Evolutionary conservation across 2,113 vertebrate species (phyloP), one percentile per base, ranked within the genome.

Genomic region (Corydoras maculifer): DNA sequence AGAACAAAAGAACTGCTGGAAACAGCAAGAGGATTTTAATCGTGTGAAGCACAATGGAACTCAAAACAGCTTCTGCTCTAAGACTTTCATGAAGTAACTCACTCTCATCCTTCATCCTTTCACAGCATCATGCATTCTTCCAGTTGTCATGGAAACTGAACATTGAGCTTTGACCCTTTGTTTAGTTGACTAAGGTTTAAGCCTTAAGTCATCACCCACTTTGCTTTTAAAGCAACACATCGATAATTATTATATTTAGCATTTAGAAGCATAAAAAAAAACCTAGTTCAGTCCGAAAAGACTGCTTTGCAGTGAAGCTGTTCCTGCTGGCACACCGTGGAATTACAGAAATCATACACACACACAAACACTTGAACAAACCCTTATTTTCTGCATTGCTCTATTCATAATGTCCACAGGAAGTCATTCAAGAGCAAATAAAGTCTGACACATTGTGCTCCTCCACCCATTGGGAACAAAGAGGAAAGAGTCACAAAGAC

Each of bases 321-420:
- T 7, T 60, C 57, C 54, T 64, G 61, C 49, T 18, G 29, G 13
- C n/a, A 18, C 73, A 74, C 55, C n/a, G 65, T 43, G 35, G 35
- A 5, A 43, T 43, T 64, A 25, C 13, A 53, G 13, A 53, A 29
- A 2, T 25, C 48, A 29, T 15, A 64, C 4, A 58, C 57, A 25
- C 57, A 58, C 30, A 54, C 13, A 54, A 14, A 32, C 50, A 53
- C 15, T 25, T 70, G 32, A 35, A 48, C 62, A 72, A 9, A 31
- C 59, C 67, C 61, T 63, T 62, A 63, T 83, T 75, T 54, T 83
- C 79, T 80, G 82, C 75, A 78, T 69, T 50, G 55, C 60, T 58
- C 49, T 78, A 82, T 86, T 87, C 85, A 86, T 80, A 57, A 80
- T 80, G 58, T 78, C 85, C 87, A 84, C 83, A 87, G 81, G 81